Percentiles rank a stretch among this genome's conserved stretches.
These are phyloP conservation scores for Spisula solida DNA, from an alignment of 2,888 invertebrate species.

Conservation along the genomic window DNA sequence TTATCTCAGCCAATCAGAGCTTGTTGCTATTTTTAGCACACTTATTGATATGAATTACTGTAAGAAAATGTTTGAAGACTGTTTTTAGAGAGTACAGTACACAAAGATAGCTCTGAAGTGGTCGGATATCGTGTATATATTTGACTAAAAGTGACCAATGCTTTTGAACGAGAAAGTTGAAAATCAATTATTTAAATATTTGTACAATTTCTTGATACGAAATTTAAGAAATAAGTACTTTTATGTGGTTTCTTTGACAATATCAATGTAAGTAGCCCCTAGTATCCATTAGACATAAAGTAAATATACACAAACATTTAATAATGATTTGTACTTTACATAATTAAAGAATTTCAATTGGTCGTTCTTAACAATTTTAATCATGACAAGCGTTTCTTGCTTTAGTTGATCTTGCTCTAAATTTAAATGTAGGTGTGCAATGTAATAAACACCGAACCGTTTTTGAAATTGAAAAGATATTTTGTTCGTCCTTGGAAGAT, in stretches of 20 bases:
- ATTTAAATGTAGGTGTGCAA: not conserved
- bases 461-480: not conserved
- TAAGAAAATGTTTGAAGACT: conserved; percentile 29
- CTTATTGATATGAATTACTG: conserved; percentile 41
- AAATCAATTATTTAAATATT: conserved; percentile 1
- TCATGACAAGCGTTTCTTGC: not conserved
- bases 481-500: not conserved
- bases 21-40: conserved; percentile 42
- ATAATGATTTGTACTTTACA: not conserved
- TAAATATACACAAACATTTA: not conserved
- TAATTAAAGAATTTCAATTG: not conserved
- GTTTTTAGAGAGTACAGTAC: not conserved
- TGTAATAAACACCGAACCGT: not conserved
- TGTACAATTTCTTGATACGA: not conserved
- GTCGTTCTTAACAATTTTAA: not conserved
- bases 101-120: not conserved
- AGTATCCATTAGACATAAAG: conserved; percentile 13
- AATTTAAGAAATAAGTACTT: not conserved
- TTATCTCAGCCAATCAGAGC: conserved; percentile 62
- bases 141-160: conserved; percentile 24
- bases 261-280: not conserved
- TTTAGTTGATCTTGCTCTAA: not conserved
- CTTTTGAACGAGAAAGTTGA: not conserved
- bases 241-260: conserved; percentile 2
- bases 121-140: not conserved